These are phyloP conservation scores for Phlogophora meticulosa DNA, from an alignment of 2,888 invertebrate species.

Conservation along the genomic window DNA sequence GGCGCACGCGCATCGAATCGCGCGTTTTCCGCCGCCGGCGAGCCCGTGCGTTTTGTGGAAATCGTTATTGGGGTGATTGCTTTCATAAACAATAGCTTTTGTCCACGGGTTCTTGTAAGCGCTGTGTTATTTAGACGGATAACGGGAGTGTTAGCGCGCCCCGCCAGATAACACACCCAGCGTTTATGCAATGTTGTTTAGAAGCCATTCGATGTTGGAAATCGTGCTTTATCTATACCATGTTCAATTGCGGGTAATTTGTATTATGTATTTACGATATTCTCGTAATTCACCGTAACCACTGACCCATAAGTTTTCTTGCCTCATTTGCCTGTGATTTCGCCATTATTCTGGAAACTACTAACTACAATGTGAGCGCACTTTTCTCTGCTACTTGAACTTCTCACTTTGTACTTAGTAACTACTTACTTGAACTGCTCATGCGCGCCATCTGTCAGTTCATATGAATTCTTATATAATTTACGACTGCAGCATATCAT, in stretches of 20 bases:
- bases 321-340: conserved; percentile 50
- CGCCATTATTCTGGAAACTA: conserved; percentile 44
- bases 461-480: conserved; percentile 32
- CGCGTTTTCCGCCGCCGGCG: conserved; percentile 86
- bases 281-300: conserved; percentile 61
- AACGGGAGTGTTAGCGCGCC: conserved; percentile 78
- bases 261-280: conserved; percentile 63
- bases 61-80: conserved; percentile 91
- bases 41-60: conserved; percentile 87
- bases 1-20: conserved; percentile 90
- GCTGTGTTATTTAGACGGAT: conserved; percentile 82
- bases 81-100: conserved; percentile 91
- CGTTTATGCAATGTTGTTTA: conserved; percentile 74
- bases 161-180: conserved; percentile 78
- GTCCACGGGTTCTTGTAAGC: conserved; percentile 85
- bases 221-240: conserved; percentile 67
- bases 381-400: conserved; percentile 28
- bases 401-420: conserved; percentile 27
- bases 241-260: conserved; percentile 67
- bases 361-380: conserved; percentile 21
- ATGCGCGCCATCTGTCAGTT: conserved; percentile 3
- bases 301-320: conserved; percentile 52
- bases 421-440: conserved; percentile 9
- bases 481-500: conserved; percentile 33
- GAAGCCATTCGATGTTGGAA: conserved; percentile 67